Evolutionary conservation across 2,797 vertebrate genomes (phyloP).

Genomic region (Geotrypetes seraphini): DNA sequence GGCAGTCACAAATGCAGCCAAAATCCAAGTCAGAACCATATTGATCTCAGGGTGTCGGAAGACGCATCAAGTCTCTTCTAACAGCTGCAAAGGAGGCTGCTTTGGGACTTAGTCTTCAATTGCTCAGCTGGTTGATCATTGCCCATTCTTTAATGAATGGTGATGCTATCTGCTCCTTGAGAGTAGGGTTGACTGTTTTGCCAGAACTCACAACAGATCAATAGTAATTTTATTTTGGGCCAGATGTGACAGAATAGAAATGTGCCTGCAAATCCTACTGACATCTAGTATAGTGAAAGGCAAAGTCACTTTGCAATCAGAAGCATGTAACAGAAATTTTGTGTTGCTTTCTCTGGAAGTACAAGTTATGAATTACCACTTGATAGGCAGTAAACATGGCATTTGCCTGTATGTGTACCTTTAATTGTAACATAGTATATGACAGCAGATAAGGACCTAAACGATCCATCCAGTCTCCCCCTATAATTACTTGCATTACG

Average conservation of each 20-base stretch:
- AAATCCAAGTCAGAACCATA: no score
- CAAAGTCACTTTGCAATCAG: conserved; percentile 6
- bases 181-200: conserved; percentile 30
- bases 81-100: background rate
- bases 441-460: no score
- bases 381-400: no score
- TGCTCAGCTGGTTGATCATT: conserved; percentile 10
- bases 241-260: conserved; percentile 45
- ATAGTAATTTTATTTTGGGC: conserved; percentile 41
- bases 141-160: conserved; percentile 13
- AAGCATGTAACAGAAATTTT: conserved; percentile 3
- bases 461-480: no score
- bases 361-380: conserved; percentile 38
- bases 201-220: conserved; percentile 38
- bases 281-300: conserved; percentile 15
- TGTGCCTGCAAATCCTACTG: conserved; percentile 27
- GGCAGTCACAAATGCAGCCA: no score
- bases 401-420: no score
- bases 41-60: no score
- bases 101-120: conserved; percentile 7
- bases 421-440: no score
- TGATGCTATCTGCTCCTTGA: conserved; percentile 16
- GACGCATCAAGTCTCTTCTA: no score
- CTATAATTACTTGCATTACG: no score
- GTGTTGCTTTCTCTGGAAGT: conserved; percentile 29